Base-by-base conservation (phyloP, 2,888 invertebrate genomes). In the Eumacrocentrus americanus region DNA sequence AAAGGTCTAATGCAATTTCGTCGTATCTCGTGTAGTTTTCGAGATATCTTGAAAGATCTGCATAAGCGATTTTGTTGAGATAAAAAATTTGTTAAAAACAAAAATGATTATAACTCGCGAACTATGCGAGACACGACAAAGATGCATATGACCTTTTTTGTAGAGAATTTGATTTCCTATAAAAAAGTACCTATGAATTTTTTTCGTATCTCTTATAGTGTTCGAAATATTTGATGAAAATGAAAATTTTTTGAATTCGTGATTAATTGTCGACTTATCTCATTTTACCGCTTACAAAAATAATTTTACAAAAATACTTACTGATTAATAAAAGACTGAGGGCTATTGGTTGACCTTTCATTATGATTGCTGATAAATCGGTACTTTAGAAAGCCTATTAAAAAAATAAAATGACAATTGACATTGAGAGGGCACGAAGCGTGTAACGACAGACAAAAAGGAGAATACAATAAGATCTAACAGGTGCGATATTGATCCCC, bases 241-340 rank as follows among this genome's bases (percentile, higher is more conserved):
- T n/a, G n/a, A n/a, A n/a, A n/a, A n/a, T n/a, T n/a, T 18, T 52
- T n/a, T 12, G 22, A 34, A 29, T 25, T 23, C 9, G 11, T 12
- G 11, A 29, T 29, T 9, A 29, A 29, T 29, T 29, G 29, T 29
- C 5, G 9, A 29, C 9, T 29, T 29, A 29, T 29, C n/a, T n/a
- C 9, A 29, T 29, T 29, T 29, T 29, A 29, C n/a, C n/a, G n/a
- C n/a, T 53, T 22, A 9, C 42, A 11, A 18, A 44, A 25, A 7
- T 2, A 20, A n/a, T n/a, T n/a, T n/a, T n/a, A n/a, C n/a, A n/a
- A 53, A 29, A 12, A 18, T 37, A 59, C 54, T 54, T 42, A 55
- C 60, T 42, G 20, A 55, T 42, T 14, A 60, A 3, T 34, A 60
- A 29, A 3, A 60, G 18, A 53, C 46, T 50, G 12, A 55, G 23